phyloP scores from a whole-genome alignment of 2,888 invertebrate species.

The Beris chalybata region DNA sequence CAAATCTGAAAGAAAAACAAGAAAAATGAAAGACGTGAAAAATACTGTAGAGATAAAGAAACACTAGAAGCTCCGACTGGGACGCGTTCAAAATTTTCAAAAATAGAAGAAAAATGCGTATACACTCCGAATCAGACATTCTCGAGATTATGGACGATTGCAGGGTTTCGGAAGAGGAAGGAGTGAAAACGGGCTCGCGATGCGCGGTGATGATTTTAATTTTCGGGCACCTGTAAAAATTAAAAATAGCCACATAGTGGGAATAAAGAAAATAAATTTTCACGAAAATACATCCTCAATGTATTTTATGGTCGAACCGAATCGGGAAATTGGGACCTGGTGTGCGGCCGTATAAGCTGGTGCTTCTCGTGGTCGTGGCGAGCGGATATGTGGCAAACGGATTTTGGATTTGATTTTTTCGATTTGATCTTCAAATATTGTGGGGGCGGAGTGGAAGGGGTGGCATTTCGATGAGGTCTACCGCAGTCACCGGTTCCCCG shows the following conservation, averaged over 20 bases:
- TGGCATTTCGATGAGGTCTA: slow-evolving; percentile 17
- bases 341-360: slow-evolving; percentile 6
- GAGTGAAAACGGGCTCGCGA: no score
- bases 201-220: no score
- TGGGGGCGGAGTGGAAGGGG: not conserved
- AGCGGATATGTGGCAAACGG: slow-evolving; percentile 29
- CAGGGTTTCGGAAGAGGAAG: no score
- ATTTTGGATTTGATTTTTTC: not conserved
- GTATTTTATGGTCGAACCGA: not conserved
- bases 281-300: slow-evolving; percentile 15
- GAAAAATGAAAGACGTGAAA: slow-evolving; percentile 13
- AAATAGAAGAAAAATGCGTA: slow-evolving; percentile 3
- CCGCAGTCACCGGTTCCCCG: slow-evolving; percentile 2
- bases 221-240: slow-evolving; percentile 22
- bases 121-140: no score
- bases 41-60: not conserved
- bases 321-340: not conserved
- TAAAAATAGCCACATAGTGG: slow-evolving; percentile 20
- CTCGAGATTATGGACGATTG: no score
- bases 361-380: slow-evolving; percentile 13
- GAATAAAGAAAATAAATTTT: slow-evolving; percentile 12
- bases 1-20: slow-evolving; percentile 8
- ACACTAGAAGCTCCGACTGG: not conserved
- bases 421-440: no score
- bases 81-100: slow-evolving; percentile 2